These are phyloP conservation scores for Platysteira castanea DNA, from an alignment of 2,113 vertebrate species.

Conservation along the genomic window DNA sequence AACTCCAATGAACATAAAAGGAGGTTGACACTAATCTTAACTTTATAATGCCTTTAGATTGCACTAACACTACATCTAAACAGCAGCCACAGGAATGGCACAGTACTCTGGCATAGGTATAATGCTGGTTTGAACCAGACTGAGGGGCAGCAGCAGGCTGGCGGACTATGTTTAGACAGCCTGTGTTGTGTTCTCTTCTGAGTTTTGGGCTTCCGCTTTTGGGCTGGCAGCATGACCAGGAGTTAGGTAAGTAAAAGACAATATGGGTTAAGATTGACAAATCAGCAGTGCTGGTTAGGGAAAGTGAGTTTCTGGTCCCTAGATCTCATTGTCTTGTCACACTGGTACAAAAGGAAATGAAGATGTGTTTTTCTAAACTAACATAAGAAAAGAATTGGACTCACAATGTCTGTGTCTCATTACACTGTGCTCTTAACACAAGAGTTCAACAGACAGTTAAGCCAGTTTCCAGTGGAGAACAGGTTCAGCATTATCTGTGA, in stretches of 20 bases:
- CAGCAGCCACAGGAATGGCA: background rate
- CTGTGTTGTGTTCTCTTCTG: background rate
- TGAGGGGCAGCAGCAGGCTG: background rate
- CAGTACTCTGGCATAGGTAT: background rate
- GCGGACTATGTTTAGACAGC: background rate
- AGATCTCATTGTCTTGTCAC: background rate
- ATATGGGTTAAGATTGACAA: background rate
- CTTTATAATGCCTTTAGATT: background rate
- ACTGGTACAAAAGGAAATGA: background rate
- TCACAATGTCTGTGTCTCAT: background rate
- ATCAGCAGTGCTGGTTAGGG: background rate
- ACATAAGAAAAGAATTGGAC: background rate
- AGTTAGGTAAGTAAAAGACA: background rate
- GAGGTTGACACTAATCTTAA: background rate
- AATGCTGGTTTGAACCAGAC: background rate
- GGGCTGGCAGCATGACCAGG: background rate
- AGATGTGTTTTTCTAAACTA: background rate
- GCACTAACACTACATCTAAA: background rate
- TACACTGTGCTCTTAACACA: background rate
- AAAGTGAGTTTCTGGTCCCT: background rate
- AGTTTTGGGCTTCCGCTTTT: background rate
- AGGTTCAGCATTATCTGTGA: background rate
- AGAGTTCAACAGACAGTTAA: background rate
- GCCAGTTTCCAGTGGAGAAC: background rate
- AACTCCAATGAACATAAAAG: background rate